Evolutionary conservation across 2,797 vertebrate species (phyloP).

Genomic region (Arnoldichthys spilopterus): DNA sequence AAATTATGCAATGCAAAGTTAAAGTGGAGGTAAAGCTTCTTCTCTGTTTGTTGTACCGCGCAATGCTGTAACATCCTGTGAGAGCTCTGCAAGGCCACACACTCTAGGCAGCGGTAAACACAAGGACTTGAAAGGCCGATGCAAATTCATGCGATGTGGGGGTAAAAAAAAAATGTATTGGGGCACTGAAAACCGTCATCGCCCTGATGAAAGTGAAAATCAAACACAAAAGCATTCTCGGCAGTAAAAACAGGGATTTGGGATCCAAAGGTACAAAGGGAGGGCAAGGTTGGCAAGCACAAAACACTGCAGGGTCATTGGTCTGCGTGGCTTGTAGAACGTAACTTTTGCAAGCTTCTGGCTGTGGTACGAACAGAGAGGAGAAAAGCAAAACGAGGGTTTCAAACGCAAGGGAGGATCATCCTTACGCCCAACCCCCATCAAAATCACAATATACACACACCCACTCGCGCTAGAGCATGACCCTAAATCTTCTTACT

Average conservation of each 20-base stretch:
- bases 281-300: constrained; percentile 68
- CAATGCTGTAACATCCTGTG: constrained; percentile 33
- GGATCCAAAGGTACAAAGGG: constrained; percentile 52
- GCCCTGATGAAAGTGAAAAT: constrained; percentile 47
- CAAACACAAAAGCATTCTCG: constrained; percentile 44
- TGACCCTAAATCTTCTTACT: too few relatives aligned
- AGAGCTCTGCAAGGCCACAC: constrained; percentile 49
- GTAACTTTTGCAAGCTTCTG: constrained; percentile 56
- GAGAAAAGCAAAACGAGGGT: constrained; percentile 32
- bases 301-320: constrained; percentile 60
- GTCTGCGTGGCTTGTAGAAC: constrained; percentile 61
- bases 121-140: constrained; percentile 48
- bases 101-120: constrained; percentile 37
- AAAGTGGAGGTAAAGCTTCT: constrained; percentile 9
- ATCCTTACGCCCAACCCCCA: not conserved
- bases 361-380: constrained; percentile 55
- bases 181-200: constrained; percentile 45
- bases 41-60: constrained; percentile 30
- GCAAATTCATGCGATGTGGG: constrained; percentile 45
- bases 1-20: constrained; percentile 14
- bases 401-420: constrained; percentile 29
- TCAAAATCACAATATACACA: constrained; percentile 1
- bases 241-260: constrained; percentile 42
- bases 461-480: not conserved
- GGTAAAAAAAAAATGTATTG: constrained; percentile 22